These are phyloP conservation scores for Schizopygopsis pylzovi DNA, from an alignment of 2,797 vertebrate genomes.

Conservation along the genomic window DNA sequence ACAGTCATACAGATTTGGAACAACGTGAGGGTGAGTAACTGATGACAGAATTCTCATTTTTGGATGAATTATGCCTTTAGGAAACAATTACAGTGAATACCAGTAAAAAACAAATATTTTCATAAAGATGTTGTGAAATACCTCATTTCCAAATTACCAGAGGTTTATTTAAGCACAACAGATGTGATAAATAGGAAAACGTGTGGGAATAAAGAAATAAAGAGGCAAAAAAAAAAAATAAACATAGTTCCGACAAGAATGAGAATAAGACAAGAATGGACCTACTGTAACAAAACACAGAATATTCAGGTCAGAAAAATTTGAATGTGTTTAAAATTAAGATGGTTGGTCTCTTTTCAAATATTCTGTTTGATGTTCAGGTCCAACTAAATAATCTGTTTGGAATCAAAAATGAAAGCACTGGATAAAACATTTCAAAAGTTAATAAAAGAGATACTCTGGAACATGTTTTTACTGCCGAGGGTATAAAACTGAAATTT, in stretches of 20 bases:
- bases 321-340: slow-evolving; percentile 36
- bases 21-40: background rate
- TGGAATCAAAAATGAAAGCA: slow-evolving; percentile 49
- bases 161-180: background rate
- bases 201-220: background rate
- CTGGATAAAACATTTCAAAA: slow-evolving; percentile 37
- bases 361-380: slow-evolving; percentile 49
- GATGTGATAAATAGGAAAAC: background rate
- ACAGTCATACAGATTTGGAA: background rate
- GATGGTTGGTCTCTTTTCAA: slow-evolving; percentile 41
- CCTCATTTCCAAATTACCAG: background rate
- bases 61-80: background rate
- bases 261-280: background rate
- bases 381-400: slow-evolving; percentile 56
- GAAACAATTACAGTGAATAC: background rate
- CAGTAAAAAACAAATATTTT: background rate
- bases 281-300: background rate
- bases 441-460: slow-evolving; percentile 49
- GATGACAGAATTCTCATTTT: background rate
- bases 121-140: background rate
- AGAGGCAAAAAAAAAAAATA: too few relatives aligned
- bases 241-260: too few relatives aligned
- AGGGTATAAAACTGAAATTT: slow-evolving; percentile 49
- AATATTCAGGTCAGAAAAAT: slow-evolving; percentile 21
- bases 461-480: slow-evolving; percentile 39